Percentiles rank a stretch among this genome's conserved stretches.
Evolutionary conservation across 2,797 vertebrate genomes (phyloP).

Genomic region (Anabacerthia variegaticeps): DNA sequence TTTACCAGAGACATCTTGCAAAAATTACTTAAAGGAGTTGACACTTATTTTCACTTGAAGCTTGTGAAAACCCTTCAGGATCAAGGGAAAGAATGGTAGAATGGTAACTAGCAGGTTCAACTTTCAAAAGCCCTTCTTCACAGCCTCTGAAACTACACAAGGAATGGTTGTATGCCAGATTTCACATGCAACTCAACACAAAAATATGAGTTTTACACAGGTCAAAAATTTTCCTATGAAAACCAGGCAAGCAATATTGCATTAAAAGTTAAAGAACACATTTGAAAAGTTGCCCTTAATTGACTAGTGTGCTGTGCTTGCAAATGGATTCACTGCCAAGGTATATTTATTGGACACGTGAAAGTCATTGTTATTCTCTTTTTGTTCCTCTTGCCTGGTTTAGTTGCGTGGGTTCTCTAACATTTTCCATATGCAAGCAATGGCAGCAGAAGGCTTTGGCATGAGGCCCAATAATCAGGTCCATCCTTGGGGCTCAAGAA

Average conservation of each 20-base stretch:
- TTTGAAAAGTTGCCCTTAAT: slow-evolving; percentile 29
- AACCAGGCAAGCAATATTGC: background rate
- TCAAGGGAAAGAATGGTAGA: background rate
- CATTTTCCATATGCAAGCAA: background rate
- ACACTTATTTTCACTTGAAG: slow-evolving; percentile 52
- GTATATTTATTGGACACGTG: slow-evolving; percentile 24
- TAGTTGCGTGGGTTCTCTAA: slow-evolving; percentile 9
- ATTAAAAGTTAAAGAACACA: background rate
- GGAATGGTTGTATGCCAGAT: background rate
- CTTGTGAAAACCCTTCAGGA: slow-evolving; percentile 22
- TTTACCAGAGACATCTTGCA: slow-evolving; percentile 60
- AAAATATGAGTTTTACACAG: background rate
- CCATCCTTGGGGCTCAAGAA: background rate
- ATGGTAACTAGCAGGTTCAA: background rate
- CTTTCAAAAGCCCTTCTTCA: background rate
- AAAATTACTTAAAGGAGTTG: slow-evolving; percentile 55
- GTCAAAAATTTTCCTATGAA: background rate
- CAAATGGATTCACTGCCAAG: slow-evolving; percentile 12
- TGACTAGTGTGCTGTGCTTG: background rate
- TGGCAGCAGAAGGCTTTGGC: background rate
- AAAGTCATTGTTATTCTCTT: slow-evolving; percentile 36
- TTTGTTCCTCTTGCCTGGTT: slow-evolving; percentile 31
- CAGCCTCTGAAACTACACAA: background rate
- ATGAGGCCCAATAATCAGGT: background rate
- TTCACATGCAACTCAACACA: background rate